Evolutionary conservation across 1,140 invertebrate species (phyloP).

Genomic region (Lordiphosa clarofinis): DNA sequence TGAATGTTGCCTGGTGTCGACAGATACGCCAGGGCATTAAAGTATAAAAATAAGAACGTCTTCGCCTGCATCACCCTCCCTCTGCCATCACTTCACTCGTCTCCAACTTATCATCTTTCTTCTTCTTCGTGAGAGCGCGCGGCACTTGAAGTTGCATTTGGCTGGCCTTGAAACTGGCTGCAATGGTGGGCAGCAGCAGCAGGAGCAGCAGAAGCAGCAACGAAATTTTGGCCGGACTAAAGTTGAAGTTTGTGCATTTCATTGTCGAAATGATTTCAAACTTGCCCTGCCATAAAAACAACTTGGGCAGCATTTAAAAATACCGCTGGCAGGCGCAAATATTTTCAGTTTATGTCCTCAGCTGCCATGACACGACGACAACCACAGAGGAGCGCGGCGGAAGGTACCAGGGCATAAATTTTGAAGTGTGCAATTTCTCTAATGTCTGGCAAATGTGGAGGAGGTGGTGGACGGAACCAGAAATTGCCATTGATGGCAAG

Average conservation of each 20-base stretch:
- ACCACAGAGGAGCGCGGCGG: slow-evolving; percentile 17
- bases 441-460: slow-evolving; percentile 14
- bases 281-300: slow-evolving; percentile 11
- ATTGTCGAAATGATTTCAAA: slow-evolving; percentile 14
- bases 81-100: slow-evolving; percentile 1
- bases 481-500: no score
- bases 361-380: slow-evolving; percentile 40
- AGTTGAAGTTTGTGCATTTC: slow-evolving; percentile 10
- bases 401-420: slow-evolving; percentile 29
- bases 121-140: slow-evolving; percentile 46
- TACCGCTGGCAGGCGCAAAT: slow-evolving; percentile 19
- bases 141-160: slow-evolving; percentile 59
- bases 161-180: slow-evolving; percentile 58
- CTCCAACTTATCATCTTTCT: slow-evolving; percentile 25
- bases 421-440: slow-evolving; percentile 42
- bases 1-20: slow-evolving; percentile 69
- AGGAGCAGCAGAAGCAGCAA: slow-evolving; percentile 18
- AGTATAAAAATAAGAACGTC: slow-evolving; percentile 73
- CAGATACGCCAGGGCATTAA: slow-evolving; percentile 67
- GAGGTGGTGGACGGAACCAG: no score
- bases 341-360: slow-evolving; percentile 37
- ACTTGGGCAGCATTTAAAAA: slow-evolving; percentile 13
- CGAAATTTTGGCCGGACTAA: slow-evolving; percentile 12
- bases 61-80: slow-evolving; percentile 26
- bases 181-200: slow-evolving; percentile 4